Base-by-base conservation (phyloP, 1,140 invertebrate genomes). In the Pinna nobilis region DNA sequence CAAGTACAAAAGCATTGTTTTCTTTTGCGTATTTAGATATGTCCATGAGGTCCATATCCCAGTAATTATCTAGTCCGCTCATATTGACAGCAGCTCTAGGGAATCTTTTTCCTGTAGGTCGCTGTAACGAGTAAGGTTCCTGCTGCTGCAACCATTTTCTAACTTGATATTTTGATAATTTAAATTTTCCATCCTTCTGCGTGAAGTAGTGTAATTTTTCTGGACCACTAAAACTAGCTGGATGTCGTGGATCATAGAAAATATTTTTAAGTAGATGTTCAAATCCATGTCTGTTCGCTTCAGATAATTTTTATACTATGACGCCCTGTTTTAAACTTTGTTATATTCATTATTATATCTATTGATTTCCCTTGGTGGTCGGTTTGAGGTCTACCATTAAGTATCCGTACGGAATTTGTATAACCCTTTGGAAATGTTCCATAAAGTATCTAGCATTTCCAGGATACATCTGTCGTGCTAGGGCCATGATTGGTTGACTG, bases 401-500 rank as follows among this genome's bases (percentile, higher is more conserved):
- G 35, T 66, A 66, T 11, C 63, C 63, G 25, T 66, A 66, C 18
- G 23, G 63, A 13, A 25, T 25, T 11, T 25, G 11, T 13, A 23
- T 51, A 30, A 28, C 28, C 6, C n/a, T 11, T 33, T 35, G 11
- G 20, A 66, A 66, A 51, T 66, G 11, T 15, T 18, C 28, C 44
- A 50, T 50, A 3, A 51, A 7, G n/a, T 66, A 32, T 49, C 47
- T 23, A 6, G 30, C 3, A 9, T 50, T 32, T 9, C 51, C 44
- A n/a, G 60, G 60, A 44, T 64, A 64, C 63, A 50, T 65, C 44
- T 65, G 63, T 65, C 63, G 63, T 49, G 63, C 63, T 15, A 50
- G 18, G 5, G 41, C 51, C 63, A 65, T 65, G 20, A 50, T 9
- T 32, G 30, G 47, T 20, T 65, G 66, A 20, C 25, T 64, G 25